Conservation (phyloP, 2,113 vertebrate genomes). For the Catharus bicknelli region DNA sequence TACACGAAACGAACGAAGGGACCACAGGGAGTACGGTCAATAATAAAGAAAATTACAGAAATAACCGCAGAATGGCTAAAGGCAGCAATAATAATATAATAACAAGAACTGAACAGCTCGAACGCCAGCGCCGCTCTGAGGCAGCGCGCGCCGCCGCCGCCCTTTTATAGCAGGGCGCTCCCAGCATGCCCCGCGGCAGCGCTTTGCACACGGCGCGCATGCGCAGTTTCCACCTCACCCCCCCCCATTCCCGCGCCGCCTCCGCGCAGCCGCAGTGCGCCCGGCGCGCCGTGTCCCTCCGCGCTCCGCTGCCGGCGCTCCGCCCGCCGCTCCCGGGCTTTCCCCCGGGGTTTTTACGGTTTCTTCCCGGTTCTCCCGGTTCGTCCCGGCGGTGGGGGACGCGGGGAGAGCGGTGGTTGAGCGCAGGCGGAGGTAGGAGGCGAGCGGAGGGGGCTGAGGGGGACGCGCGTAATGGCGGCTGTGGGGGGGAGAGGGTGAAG, state of each 20-base stretch:
- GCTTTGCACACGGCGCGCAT: fast-evolving
- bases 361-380: background rate
- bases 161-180: fast-evolving
- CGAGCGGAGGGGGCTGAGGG: background rate
- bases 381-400: too few relatives aligned
- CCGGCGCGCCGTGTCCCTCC: background rate
- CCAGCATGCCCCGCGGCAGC: background rate
- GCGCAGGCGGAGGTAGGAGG: background rate
- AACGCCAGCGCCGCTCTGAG: fast-evolving
- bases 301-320: background rate
- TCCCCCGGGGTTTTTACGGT: too few relatives aligned
- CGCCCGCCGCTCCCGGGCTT: background rate
- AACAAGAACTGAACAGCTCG: fast-evolving
- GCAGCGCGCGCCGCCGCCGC: fast-evolving
- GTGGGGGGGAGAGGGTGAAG: too few relatives aligned
- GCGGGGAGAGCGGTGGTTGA: background rate
- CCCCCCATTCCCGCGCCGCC: background rate
- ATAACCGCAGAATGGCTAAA: fast-evolving
- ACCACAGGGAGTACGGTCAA: fast-evolving
- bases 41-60: fast-evolving
- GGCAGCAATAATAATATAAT: fast-evolving
- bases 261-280: background rate
- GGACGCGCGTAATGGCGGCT: slow-evolving; percentile 13
- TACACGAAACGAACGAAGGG: fast-evolving
- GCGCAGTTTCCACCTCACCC: background rate